phyloP scores from a whole-genome alignment of 1,140 invertebrate species.

The Belonocnema kinseyi region DNA sequence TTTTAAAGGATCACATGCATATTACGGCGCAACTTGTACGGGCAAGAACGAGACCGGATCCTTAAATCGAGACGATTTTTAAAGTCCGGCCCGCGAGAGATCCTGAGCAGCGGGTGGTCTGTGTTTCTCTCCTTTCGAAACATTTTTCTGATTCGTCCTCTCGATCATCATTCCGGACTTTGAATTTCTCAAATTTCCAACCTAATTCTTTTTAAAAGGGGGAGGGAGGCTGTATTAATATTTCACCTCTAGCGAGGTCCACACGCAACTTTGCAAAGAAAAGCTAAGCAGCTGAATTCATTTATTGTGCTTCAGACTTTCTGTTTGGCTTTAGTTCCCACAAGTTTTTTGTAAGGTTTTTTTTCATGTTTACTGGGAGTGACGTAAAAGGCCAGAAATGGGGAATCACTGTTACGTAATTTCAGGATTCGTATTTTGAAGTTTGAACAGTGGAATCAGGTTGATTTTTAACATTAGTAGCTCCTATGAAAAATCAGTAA shows the following conservation, averaged over 20 bases:
- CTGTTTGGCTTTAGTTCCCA: neutral
- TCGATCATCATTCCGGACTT: slow-evolving; percentile 44
- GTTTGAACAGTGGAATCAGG: neutral
- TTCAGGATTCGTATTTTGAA: slow-evolving; percentile 2
- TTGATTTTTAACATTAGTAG: slow-evolving; percentile 38
- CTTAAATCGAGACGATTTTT: slow-evolving; percentile 61
- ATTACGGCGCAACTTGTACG: slow-evolving; percentile 49
- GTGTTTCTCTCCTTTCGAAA: slow-evolving; percentile 56
- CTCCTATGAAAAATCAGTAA: slow-evolving; percentile 44
- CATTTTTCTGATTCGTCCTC: slow-evolving; percentile 52
- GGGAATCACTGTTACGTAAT: neutral
- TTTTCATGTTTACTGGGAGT: neutral
- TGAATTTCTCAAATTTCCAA: slow-evolving; percentile 47
- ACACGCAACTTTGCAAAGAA: slow-evolving; percentile 20
- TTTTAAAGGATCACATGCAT: slow-evolving; percentile 45
- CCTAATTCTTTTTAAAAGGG: slow-evolving; percentile 46
- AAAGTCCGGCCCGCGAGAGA: slow-evolving; percentile 52
- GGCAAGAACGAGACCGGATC: slow-evolving; percentile 56
- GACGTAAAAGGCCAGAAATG: neutral
- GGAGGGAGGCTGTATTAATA: slow-evolving; percentile 16
- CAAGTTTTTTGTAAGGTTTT: neutral
- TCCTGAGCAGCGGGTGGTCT: slow-evolving; percentile 53
- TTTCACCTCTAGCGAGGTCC: slow-evolving; percentile 5
- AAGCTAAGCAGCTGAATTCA: neutral
- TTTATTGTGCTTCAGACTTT: slow-evolving; percentile 31